A percentile compares a stretch with the other conserved stretches of the same genome.
These are phyloP conservation scores for Sturnira hondurensis DNA, from an alignment of 2,113 vertebrate genomes.

Conservation along the genomic window DNA sequence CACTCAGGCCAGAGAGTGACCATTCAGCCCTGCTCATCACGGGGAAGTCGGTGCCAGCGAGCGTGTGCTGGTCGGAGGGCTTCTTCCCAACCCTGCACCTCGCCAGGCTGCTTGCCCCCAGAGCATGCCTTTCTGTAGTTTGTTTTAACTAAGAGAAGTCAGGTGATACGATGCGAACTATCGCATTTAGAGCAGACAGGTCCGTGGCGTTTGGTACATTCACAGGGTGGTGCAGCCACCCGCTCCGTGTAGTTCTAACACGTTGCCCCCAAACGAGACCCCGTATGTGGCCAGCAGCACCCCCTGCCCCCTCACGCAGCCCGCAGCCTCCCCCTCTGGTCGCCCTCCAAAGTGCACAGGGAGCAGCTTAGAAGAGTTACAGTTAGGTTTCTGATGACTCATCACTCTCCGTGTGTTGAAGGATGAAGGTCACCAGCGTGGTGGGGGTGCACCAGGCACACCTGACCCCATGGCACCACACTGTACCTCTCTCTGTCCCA, in stretches of 20 bases:
- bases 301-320: accelerated
- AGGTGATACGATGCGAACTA: neutral
- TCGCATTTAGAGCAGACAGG: accelerated
- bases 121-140: too few species aligned
- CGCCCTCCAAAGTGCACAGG: too few species aligned
- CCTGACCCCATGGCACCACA: accelerated
- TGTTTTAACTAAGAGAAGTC: neutral
- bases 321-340: accelerated
- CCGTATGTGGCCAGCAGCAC: neutral
- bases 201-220: neutral
- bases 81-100: neutral
- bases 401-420: neutral
- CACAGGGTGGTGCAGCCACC: accelerated
- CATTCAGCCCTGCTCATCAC: accelerated
- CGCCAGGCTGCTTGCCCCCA: neutral
- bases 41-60: too few species aligned
- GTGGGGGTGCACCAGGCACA: accelerated
- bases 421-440: neutral
- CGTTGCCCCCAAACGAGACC: too few species aligned
- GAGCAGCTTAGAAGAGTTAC: neutral
- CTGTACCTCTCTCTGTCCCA: neutral
- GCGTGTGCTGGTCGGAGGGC: neutral
- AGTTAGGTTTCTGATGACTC: neutral
- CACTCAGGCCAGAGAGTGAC: neutral
- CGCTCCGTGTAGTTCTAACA: accelerated